A percentile compares a stretch with the other conserved stretches of the same genome.
Conservation (phyloP, 2,113 vertebrate genomes). For the Cepphus grylle region DNA sequence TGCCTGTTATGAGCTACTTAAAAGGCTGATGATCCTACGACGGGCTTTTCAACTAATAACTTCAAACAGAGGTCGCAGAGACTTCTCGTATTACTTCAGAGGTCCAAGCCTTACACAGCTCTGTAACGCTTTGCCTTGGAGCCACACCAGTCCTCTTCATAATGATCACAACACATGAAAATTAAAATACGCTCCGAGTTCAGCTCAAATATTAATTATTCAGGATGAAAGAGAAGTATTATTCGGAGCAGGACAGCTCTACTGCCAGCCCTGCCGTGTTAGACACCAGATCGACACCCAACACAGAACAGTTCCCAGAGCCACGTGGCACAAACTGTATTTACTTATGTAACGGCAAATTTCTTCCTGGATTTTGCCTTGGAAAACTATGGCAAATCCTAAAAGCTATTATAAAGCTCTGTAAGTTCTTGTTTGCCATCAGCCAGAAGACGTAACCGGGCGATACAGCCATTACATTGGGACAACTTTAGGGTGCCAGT, state of each 20-base stretch:
- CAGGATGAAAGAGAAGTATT: neutral
- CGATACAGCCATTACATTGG: neutral
- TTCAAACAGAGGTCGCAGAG: neutral
- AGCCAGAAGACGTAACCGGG: neutral
- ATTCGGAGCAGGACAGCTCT: neutral
- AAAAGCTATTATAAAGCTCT: neutral
- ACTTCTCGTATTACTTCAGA: neutral
- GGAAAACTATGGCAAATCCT: neutral
- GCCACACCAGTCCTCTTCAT: neutral
- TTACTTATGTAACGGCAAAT: neutral
- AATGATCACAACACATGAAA: neutral
- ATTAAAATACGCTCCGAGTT: neutral
- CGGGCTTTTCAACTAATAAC: neutral
- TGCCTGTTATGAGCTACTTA: neutral
- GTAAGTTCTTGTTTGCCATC: neutral
- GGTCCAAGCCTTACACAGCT: neutral
- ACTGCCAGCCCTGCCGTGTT: rapidly evolving
- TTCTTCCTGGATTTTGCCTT: neutral
- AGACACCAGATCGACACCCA: rapidly evolving
- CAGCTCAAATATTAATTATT: neutral
- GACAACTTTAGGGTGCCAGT: neutral
- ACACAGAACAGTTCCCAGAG: neutral
- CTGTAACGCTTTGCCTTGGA: neutral
- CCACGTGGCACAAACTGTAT: neutral
- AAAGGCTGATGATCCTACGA: neutral